Base-by-base conservation (phyloP, 2,113 vertebrate genomes). In the mouse (Mus musculus) region DNA sequence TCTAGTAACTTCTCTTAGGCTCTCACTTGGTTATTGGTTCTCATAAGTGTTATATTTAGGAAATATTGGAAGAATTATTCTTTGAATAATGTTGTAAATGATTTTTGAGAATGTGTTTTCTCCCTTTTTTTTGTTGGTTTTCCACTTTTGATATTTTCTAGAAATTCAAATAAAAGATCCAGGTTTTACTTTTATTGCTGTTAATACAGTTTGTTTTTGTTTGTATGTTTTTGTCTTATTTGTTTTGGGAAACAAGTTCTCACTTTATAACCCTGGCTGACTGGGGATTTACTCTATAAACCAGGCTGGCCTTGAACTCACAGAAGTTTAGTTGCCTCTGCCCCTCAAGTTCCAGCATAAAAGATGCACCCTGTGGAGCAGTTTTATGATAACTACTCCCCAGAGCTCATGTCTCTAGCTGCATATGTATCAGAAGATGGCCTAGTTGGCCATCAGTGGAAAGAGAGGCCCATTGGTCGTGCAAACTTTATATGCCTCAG, bases 21-120 rank as follows among this genome's bases (percentile, higher is more conserved):
- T 90, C 8, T 59, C 94, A 13, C 87, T 96, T 90, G 76, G 94
- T 96, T 98, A 97, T 93, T 81, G 96, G 94, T 98, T 97, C 77
- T 73, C 95, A 73, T 81, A 80, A 95, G 3, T 30, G 91, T 67
- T 96, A 7, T 14, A 96, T 39, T 94, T 97, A 59, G 30, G 96
- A 97, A 71, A 30, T 3, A 96, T 30, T 39, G 14, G 9, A 1
- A 92, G 95, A 97, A 84, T 78, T 95, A 71, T 93, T 96, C 39
- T 93, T 91, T 77, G 96, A 9, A 36, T 93, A 86, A 4, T 86
- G 33, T 89, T 56, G 96, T 93, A 90, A 94, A 92, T n/a, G 5
- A 30, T 12, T 39, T 94, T n/a, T 80, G 77, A 56, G 94, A n/a
- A 1, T 4, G 54, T 0, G 77, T 91, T 96, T 95, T 19, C n/a